Evolutionary conservation across 2,797 vertebrate species (phyloP), one percentile per base, ranked within the genome.

Genomic region (Enteromius radiatus): DNA sequence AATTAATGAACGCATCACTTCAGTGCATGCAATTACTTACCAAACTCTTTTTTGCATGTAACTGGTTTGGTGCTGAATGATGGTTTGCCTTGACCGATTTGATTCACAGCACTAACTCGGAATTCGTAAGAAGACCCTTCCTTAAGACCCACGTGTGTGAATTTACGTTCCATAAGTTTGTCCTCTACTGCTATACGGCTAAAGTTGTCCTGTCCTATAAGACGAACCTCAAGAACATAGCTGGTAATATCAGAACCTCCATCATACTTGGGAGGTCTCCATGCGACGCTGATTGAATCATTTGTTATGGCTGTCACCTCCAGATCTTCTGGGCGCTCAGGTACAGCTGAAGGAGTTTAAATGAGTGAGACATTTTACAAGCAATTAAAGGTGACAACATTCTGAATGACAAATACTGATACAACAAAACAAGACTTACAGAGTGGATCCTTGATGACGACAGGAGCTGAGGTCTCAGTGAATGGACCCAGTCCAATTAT

Each of bases 401-500:
- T 31, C n/a, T 14, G 68, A 31, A 61, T 36, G 28, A 23, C 14
- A 59, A 21, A 19, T 15, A 47, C 11, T 33, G 3, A 36, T 75
- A 36, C 14, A 26, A 61, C 38, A 41, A 64, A 19, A 41, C 21
- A 61, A 68, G 26, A 15, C 97, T 93, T 94, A 99, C 98, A 97
- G 91, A 98, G 95, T 79, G 97, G 97, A 84, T 99, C 96, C 93
- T 95, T 96, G 89, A 99, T 97, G 80, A 97, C 87, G 87, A 98
- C 93, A 89, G 96, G 95, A 80, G 93, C 93, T 78, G 94, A 87
- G 0, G 96, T 98, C 88, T 98, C 96, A 28, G 94, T 94, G 88
- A 97, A 99, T 0, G 98, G 98, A 70, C 98, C 98, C 95, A 98
- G 97, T 91, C 98, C 98, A 64, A 99, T 98, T 83, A 97, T 97